phyloP scores from a whole-genome alignment of 2,888 invertebrate species.

The Fabriciana adippe region DNA sequence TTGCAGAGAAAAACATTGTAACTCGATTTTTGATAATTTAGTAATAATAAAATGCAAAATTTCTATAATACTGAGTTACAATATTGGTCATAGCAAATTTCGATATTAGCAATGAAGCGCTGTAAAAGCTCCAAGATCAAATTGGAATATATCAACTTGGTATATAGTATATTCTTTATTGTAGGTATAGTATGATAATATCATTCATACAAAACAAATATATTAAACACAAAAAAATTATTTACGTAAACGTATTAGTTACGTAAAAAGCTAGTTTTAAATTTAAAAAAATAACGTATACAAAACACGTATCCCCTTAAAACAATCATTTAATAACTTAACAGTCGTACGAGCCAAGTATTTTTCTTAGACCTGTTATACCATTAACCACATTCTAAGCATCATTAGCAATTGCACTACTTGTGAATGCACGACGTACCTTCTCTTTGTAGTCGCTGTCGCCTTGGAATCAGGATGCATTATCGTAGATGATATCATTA shows the following conservation, averaged over 20 bases:
- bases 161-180: too few relatives aligned
- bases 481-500: conserved; percentile 34
- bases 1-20: too few relatives aligned
- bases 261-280: too few relatives aligned
- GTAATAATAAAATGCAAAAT: too few relatives aligned
- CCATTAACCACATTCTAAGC: conserved; percentile 24
- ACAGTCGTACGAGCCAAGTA: neutral
- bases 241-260: too few relatives aligned
- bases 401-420: conserved; percentile 21
- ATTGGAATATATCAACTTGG: neutral
- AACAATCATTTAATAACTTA: neutral
- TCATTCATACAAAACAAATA: too few relatives aligned
- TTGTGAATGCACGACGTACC: conserved; percentile 34
- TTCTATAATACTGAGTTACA: too few relatives aligned
- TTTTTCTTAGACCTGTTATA: conserved; percentile 24
- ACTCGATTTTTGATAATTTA: too few relatives aligned
- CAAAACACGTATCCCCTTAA: neutral
- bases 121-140: conserved; percentile 1
- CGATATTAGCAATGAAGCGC: conserved; percentile 1
- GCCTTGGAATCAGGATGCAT: conserved; percentile 35
- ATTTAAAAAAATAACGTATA: too few relatives aligned
- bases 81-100: too few relatives aligned
- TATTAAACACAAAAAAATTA: too few relatives aligned
- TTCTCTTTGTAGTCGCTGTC: conserved; percentile 34
- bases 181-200: too few relatives aligned